Evolutionary conservation across 1,140 invertebrate genomes (phyloP).

Genomic region (Pseudomyrmex concolor): DNA sequence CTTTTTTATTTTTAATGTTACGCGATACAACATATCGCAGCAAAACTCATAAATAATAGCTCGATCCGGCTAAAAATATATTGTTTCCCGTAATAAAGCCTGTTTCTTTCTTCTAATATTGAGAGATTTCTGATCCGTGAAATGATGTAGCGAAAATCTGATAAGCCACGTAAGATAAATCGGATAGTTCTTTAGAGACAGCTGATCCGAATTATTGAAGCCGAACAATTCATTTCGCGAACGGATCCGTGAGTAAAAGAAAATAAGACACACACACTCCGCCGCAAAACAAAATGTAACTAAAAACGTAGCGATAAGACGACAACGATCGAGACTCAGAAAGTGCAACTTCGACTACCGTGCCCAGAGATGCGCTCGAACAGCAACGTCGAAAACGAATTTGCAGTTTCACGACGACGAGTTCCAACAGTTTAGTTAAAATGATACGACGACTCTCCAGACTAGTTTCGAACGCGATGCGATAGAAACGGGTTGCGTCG

Average conservation of each 20-base stretch:
- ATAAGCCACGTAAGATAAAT: too few species aligned
- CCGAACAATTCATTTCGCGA: too few species aligned
- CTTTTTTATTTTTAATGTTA: neutral
- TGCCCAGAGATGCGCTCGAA: neutral
- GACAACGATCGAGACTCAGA: slow-evolving; percentile 16
- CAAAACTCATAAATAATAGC: neutral
- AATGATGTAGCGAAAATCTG: neutral
- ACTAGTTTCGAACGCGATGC: slow-evolving; percentile 23
- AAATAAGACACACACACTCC: neutral
- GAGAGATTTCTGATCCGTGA: neutral
- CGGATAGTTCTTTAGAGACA: neutral
- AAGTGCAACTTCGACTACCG: slow-evolving; percentile 24
- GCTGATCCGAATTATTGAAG: too few species aligned
- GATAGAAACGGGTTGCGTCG: slow-evolving; percentile 15
- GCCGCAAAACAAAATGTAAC: neutral
- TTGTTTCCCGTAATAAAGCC: neutral
- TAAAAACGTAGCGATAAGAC: slow-evolving; percentile 1
- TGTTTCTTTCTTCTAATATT: neutral
- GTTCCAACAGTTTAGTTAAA: slow-evolving; percentile 35
- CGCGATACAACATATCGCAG: neutral
- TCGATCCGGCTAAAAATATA: neutral
- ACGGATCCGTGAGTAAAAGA: too few species aligned
- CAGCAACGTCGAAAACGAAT: slow-evolving; percentile 39
- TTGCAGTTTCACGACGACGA: slow-evolving; percentile 33
- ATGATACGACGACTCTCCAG: slow-evolving; percentile 26